These are phyloP conservation scores for Heteromurus nitidus DNA, from an alignment of 2,888 invertebrate genomes.

Conservation along the genomic window DNA sequence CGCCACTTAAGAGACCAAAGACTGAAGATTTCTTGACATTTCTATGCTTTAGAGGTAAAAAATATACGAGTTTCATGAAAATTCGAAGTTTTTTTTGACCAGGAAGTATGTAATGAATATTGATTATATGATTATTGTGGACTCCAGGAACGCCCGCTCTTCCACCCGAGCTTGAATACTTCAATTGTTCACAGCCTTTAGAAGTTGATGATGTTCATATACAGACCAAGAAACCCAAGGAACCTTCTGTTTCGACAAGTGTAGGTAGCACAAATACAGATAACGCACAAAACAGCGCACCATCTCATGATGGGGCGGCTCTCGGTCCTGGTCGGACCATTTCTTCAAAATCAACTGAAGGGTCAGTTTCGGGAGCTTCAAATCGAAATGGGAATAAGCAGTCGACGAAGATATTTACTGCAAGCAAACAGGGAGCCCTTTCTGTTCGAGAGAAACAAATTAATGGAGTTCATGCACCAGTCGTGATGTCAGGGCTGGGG, in stretches of 20 bases:
- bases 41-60: constrained; percentile 85
- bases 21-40: constrained; percentile 91
- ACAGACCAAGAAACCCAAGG: constrained; percentile 50
- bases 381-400: constrained; percentile 32
- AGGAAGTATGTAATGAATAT: not conserved
- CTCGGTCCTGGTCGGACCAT: constrained; percentile 3
- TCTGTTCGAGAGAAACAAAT: not conserved
- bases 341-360: not conserved
- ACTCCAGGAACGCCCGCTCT: constrained; percentile 81
- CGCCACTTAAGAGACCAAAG: constrained; percentile 82
- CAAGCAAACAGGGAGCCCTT: not conserved
- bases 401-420: not conserved
- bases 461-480: too few species aligned
- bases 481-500: too few species aligned
- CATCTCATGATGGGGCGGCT: not conserved
- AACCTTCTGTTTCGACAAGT: constrained; percentile 36
- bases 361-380: not conserved
- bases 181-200: constrained; percentile 78
- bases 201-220: constrained; percentile 75
- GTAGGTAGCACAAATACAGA: constrained; percentile 21
- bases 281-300: constrained; percentile 22
- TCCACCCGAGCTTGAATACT: constrained; percentile 84
- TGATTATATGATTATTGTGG: constrained; percentile 4
- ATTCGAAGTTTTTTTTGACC: not conserved
- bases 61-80: constrained; percentile 19